A percentile compares a stretch with the other conserved stretches of the same genome.
Conservation (phyloP, 2,797 vertebrate genomes). For the Mus minutoides region DNA sequence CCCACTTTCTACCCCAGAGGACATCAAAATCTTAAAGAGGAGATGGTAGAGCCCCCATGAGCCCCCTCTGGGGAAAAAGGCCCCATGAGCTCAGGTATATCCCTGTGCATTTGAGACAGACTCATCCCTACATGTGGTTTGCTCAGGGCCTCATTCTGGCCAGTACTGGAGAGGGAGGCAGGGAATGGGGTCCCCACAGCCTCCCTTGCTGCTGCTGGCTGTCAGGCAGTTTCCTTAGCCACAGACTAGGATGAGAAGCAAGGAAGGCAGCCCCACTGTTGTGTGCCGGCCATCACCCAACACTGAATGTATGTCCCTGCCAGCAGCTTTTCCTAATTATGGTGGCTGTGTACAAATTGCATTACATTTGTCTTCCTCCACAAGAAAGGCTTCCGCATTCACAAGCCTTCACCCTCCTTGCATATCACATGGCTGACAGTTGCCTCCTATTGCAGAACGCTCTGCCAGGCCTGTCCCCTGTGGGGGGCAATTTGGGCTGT, state of each 20-base stretch:
- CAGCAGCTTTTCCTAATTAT: conserved; percentile 44
- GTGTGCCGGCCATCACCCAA: neutral
- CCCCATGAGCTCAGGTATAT: neutral
- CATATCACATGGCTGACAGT: conserved; percentile 49
- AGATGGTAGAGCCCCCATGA: neutral
- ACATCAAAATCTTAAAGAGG: neutral
- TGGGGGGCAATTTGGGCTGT: conserved; percentile 67
- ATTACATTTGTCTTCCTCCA: conserved; percentile 59
- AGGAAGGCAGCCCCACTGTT: neutral
- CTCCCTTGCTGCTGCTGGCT: neutral
- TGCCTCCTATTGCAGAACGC: neutral
- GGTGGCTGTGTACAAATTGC: conserved; percentile 69
- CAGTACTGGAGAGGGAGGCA: neutral
- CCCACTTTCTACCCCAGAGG: neutral
- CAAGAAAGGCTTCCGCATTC: conserved; percentile 20
- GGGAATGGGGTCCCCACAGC: neutral
- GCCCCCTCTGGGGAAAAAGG: neutral
- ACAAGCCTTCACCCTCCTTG: conserved; percentile 39
- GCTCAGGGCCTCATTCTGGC: neutral
- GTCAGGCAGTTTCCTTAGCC: neutral
- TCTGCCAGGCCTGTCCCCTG: conserved; percentile 72
- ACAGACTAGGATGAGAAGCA: neutral
- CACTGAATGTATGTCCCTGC: neutral
- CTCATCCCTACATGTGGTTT: neutral
- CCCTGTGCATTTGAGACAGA: neutral